phyloP scores from a whole-genome alignment of 2,113 vertebrate species.

The Pithys albifrons region DNA sequence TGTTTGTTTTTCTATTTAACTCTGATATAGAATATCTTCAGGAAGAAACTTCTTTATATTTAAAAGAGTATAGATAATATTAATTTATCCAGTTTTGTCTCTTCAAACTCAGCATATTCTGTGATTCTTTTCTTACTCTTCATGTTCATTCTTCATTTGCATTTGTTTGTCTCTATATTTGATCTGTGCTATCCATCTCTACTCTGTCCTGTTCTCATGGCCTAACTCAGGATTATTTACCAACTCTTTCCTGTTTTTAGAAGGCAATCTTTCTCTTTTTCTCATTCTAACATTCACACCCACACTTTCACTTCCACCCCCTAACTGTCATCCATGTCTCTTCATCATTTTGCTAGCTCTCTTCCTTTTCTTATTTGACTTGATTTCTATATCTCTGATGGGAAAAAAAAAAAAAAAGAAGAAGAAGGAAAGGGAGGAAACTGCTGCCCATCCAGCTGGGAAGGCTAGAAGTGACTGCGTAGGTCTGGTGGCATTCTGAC shows the following conservation, averaged over 20 bases:
- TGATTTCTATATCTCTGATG: background rate
- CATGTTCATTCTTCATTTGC: background rate
- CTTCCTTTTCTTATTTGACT: background rate
- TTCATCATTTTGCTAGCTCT: background rate
- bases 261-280: background rate
- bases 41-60: background rate
- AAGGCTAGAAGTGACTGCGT: background rate
- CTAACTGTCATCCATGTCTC: background rate
- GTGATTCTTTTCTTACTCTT: background rate
- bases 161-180: conserved; percentile 1
- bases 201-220: background rate
- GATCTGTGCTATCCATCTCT: background rate
- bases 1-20: background rate
- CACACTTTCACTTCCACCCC: background rate
- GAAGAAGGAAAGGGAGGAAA: background rate
- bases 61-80: background rate
- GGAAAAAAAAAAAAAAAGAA: background rate
- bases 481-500: background rate
- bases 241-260: background rate
- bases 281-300: conserved; percentile 1
- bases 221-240: background rate
- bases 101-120: background rate
- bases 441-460: background rate
- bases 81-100: background rate
- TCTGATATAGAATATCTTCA: background rate